Evolutionary conservation across 2,888 invertebrate species (phyloP), one percentile per base, ranked within the genome.

Genomic region (Seladonia tumulorum): DNA sequence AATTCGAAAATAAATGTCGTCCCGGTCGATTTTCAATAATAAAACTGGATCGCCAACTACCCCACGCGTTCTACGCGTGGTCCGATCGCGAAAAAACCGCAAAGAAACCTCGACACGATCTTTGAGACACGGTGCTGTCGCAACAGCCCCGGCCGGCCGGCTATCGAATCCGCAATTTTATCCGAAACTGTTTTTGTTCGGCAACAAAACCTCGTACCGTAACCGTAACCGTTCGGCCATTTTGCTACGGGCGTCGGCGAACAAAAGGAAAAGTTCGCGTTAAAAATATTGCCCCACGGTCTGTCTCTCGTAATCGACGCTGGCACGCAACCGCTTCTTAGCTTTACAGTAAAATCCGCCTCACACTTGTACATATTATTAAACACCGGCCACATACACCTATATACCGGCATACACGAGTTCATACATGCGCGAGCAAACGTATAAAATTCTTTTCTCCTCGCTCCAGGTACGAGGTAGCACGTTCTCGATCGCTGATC

Each of bases 401-500:
- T 35, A 29, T 5, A 16, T 14, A 66, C 18, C 18, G 16, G 14
- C 57, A 63, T 39, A 74, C 60, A 76, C 53, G 70, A 22, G 18
- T 63, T 10, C 39, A 68, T 68, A 68, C 39, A 49, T 68, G 73
- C 73, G 76, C 70, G 73, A 22, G 45, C 39, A 68, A 35, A 68
- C 68, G 68, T 25, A 16, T 60, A 66, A 74, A 68, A 68, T 82
- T 87, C 85, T 78, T 88, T 68, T 87, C 82, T 79, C 73, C 71
- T 88, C 89, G 89, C 81, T 89, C 88, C 87, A 90, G 90, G 87
- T 88, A 90, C 90, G 81, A 89, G 85, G 79, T 85, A 90, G 83
- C 90, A 86, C 87, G 82, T 84, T 86, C 87, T 87, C 86, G 53
- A 83, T 89, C 83, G 82, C 79, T 78, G 81, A 81, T 82, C 79